A percentile compares a stretch with the other conserved stretches of the same genome.
These are phyloP conservation scores for Nasonovia ribisnigri DNA, from an alignment of 2,888 invertebrate species.

Conservation along the genomic window DNA sequence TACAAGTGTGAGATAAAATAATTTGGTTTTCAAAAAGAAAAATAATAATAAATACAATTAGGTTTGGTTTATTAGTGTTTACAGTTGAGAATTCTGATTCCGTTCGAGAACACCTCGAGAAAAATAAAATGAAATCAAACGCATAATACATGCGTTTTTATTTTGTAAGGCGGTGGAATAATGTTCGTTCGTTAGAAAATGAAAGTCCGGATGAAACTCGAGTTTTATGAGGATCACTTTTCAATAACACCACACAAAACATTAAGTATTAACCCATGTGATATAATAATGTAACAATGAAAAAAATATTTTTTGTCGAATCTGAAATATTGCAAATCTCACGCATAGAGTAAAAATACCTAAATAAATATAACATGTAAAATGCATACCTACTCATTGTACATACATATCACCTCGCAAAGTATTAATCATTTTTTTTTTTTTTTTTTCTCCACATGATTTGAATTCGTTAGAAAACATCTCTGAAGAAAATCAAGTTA, in stretches of 20 bases:
- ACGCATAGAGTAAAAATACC: neutral
- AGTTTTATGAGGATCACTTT: neutral
- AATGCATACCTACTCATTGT: too few relatives aligned
- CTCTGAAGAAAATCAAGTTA: neutral
- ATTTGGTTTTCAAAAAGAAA: neutral
- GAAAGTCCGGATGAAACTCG: neutral
- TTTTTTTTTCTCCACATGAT: neutral
- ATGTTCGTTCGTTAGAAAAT: neutral
- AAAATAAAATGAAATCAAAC: neutral
- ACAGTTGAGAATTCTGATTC: neutral
- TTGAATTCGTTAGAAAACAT: neutral
- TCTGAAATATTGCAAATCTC: neutral
- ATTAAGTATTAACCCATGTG: neutral
- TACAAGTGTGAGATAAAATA: neutral
- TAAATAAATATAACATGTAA: neutral
- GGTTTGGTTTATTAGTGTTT: neutral
- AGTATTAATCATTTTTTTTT: neutral
- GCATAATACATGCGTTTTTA: neutral
- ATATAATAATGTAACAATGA: neutral
- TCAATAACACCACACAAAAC: neutral
- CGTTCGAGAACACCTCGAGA: neutral
- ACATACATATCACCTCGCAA: too few relatives aligned
- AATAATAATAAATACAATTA: neutral
- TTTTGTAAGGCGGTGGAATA: neutral
- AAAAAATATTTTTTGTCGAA: neutral